Evolutionary conservation across 2,797 vertebrate species (phyloP).

Genomic region (Avahi laniger): DNA sequence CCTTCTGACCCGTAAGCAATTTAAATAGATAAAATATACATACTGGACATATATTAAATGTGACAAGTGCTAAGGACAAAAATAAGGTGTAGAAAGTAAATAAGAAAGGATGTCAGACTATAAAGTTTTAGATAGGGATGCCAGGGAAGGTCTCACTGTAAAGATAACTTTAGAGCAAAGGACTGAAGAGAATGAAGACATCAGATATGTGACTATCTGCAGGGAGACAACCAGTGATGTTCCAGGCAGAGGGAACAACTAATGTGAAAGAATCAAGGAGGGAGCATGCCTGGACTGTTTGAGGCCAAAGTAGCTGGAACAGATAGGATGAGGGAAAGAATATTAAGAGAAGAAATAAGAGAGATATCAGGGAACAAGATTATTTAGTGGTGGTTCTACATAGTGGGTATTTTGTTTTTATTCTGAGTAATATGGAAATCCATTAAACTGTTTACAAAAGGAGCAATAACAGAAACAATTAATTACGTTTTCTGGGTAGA

Average conservation of each 20-base stretch:
- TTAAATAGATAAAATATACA: neutral
- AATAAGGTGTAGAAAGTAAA: neutral
- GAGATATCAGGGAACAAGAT: neutral
- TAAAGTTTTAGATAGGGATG: neutral
- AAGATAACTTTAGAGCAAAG: neutral
- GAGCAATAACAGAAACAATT: neutral
- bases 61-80: neutral
- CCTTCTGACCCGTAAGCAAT: neutral
- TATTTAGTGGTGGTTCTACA: neutral
- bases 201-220: neutral
- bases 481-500: neutral
- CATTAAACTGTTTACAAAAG: neutral
- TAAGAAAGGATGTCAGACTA: neutral
- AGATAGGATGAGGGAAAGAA: neutral
- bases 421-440: neutral
- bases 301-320: neutral
- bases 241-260: neutral
- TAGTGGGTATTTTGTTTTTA: neutral
- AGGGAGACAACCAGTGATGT: neutral
- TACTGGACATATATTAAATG: neutral
- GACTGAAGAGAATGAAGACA: neutral
- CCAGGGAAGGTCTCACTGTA: neutral
- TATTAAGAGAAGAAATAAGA: neutral
- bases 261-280: neutral
- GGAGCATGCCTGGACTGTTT: neutral